A percentile compares a stretch with the other conserved stretches of the same genome.
phyloP scores from a whole-genome alignment of 1,140 invertebrate genomes.

The Dryas iulia region DNA sequence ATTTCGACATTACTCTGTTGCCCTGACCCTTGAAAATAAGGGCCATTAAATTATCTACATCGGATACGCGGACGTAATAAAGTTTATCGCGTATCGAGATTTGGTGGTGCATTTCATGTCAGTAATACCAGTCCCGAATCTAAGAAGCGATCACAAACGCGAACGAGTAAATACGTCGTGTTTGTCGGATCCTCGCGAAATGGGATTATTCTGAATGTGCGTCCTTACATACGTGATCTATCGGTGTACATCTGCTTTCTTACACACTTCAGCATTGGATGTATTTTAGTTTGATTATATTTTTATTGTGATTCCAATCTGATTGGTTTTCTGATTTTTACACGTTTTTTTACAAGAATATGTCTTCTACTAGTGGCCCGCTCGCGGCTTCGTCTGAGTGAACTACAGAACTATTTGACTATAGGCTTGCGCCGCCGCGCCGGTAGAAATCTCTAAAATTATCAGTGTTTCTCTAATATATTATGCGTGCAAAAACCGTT shows the following conservation, averaged over 20 bases:
- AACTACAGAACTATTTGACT: too few species aligned
- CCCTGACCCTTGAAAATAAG: background rate
- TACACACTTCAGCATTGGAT: conserved; percentile 18
- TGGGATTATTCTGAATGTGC: conserved; percentile 26
- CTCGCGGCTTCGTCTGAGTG: too few species aligned
- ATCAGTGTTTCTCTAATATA: too few species aligned
- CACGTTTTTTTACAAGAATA: too few species aligned
- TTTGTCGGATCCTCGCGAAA: conserved; percentile 25
- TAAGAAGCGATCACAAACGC: conserved; percentile 19
- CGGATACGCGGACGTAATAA: background rate
- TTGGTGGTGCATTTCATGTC: conserved; percentile 1
- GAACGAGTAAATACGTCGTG: conserved; percentile 26
- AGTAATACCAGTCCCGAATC: conserved; percentile 15
- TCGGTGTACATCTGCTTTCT: conserved; percentile 14
- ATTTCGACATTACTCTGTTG: background rate
- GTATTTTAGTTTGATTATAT: background rate
- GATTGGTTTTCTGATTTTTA: background rate
- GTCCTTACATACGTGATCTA: conserved; percentile 26
- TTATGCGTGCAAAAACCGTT: too few species aligned
- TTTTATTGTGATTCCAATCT: background rate
- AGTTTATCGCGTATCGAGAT: background rate
- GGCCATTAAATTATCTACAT: background rate
- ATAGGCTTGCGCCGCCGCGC: too few species aligned
- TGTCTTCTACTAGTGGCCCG: too few species aligned
- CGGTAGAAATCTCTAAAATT: too few species aligned